Percentiles rank a stretch among this genome's conserved stretches.
Conservation (phyloP, 2,888 invertebrate species). For the Leptinotarsa rubiginosa region DNA sequence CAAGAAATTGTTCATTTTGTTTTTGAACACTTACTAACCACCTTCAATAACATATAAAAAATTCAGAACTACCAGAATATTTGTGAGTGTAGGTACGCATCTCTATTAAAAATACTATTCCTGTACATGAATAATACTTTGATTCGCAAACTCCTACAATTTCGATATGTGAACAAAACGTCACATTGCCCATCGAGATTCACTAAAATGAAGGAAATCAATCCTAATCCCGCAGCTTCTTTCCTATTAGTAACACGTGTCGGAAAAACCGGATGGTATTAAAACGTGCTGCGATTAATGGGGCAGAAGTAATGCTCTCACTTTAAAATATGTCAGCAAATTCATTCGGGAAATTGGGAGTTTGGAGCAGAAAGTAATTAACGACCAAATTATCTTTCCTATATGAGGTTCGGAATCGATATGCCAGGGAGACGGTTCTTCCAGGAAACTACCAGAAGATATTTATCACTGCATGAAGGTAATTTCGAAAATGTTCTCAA, state of each 20-base stretch:
- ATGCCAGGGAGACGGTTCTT: conserved; percentile 7
- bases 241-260: conserved; percentile 3
- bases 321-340: conserved; percentile 54
- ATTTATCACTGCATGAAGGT: background rate
- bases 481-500: background rate
- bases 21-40: too few species aligned
- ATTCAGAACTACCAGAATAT: too few species aligned
- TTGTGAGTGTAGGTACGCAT: too few species aligned
- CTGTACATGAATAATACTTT: too few species aligned
- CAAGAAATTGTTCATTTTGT: too few species aligned
- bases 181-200: too few species aligned
- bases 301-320: conserved; percentile 16
- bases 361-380: conserved; percentile 52
- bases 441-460: background rate
- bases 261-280: background rate
- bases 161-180: too few species aligned
- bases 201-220: background rate
- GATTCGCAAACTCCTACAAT: too few species aligned
- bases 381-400: conserved; percentile 50
- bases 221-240: background rate
- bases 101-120: too few species aligned
- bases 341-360: conserved; percentile 55
- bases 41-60: too few species aligned
- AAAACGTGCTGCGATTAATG: conserved; percentile 9
- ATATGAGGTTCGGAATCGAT: conserved; percentile 37